Conservation (phyloP, 2,113 vertebrate species). For the Leuciscus idus region DNA sequence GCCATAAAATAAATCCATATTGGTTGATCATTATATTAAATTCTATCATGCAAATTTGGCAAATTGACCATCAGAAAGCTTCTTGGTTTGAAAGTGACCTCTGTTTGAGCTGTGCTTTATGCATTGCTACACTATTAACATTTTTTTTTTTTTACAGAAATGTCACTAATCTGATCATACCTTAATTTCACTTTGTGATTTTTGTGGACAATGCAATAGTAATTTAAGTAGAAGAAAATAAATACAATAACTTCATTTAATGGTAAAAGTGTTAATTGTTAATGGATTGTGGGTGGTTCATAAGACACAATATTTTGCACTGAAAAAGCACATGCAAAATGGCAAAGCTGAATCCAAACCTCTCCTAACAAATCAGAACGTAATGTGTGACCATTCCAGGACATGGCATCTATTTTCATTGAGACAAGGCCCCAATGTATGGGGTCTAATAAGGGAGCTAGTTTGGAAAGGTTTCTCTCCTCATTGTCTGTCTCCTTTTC, state of each 20-base stretch:
- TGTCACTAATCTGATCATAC: neutral
- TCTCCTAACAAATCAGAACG: neutral
- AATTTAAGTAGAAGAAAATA: neutral
- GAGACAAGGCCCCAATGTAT: neutral
- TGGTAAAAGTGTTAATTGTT: neutral
- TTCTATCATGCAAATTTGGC: too few relatives aligned
- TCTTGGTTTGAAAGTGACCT: neutral
- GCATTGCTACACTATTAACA: too few relatives aligned
- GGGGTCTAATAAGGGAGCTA: slow-evolving; percentile 15
- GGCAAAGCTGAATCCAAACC: neutral
- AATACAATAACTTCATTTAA: neutral
- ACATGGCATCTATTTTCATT: neutral
- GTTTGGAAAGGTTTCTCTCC: neutral
- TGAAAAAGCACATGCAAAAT: neutral
- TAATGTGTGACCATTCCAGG: neutral
- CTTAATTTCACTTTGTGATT: neutral
- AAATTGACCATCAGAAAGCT: neutral
- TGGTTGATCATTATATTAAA: too few relatives aligned
- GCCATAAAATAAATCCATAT: too few relatives aligned
- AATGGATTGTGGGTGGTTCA: neutral
- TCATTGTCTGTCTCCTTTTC: neutral
- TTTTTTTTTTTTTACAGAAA: neutral
- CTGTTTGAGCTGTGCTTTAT: neutral
- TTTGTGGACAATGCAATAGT: too few relatives aligned
- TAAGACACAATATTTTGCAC: neutral